phyloP scores from a whole-genome alignment of 2,888 invertebrate species.

The Oxystoma pomonae region DNA sequence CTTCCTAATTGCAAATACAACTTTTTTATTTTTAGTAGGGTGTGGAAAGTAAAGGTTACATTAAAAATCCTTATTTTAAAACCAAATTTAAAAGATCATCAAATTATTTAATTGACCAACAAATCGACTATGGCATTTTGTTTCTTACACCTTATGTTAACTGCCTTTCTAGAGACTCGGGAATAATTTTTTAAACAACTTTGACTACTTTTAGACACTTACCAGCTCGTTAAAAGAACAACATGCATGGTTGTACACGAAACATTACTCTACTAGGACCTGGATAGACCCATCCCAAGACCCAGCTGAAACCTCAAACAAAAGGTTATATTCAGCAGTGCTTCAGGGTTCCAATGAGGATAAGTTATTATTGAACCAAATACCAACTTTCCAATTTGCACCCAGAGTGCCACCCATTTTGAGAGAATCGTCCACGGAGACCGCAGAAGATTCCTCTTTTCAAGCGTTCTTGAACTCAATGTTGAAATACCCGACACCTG shows the following conservation, averaged over 20 bases:
- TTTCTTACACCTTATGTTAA: no score
- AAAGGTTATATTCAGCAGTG: constrained; percentile 44
- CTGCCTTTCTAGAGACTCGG: no score
- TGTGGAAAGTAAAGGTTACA: no score
- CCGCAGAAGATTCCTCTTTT: background rate
- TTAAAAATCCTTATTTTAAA: no score
- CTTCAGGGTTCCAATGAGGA: constrained; percentile 37
- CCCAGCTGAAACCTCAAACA: constrained; percentile 12
- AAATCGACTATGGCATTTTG: no score
- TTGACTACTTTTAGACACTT: constrained; percentile 13
- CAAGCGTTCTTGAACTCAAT: background rate
- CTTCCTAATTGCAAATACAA: no score
- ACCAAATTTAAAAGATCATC: no score
- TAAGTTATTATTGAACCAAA: background rate
- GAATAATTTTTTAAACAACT: no score
- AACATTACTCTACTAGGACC: constrained; percentile 9
- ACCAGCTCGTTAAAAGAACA: constrained; percentile 32
- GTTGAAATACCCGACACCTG: background rate
- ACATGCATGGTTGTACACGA: constrained; percentile 24
- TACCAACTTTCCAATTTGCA: background rate
- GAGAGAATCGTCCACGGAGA: background rate
- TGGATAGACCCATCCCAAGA: constrained; percentile 10
- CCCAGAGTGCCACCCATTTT: background rate
- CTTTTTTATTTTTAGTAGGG: no score
- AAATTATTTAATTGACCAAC: no score